These are phyloP conservation scores for Puma concolor DNA, from an alignment of 2,113 vertebrate species.

Conservation along the genomic window DNA sequence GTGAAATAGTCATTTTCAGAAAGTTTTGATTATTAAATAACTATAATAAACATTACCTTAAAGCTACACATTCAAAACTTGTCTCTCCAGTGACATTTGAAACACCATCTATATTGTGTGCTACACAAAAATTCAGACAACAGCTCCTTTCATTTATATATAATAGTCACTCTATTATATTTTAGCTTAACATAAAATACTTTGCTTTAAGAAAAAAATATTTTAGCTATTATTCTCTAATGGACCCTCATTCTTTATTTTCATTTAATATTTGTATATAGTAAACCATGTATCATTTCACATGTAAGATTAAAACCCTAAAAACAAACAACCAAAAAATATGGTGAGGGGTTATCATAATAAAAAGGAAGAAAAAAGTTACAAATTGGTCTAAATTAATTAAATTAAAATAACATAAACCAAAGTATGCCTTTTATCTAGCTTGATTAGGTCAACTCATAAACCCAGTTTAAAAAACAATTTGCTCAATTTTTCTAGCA, in stretches of 20 bases:
- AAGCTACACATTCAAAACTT: constrained; percentile 29
- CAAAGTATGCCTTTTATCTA: not conserved
- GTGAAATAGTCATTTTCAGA: not conserved
- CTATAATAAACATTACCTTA: constrained; percentile 43
- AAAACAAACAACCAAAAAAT: not conserved
- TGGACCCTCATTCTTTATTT: not conserved
- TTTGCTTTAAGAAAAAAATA: not conserved
- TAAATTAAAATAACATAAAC: not conserved
- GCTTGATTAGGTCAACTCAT: not conserved
- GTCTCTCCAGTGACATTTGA: constrained; percentile 28
- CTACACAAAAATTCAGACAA: not conserved
- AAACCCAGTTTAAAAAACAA: constrained; percentile 1
- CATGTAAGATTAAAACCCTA: not conserved
- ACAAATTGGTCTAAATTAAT: not conserved
- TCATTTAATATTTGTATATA: not conserved
- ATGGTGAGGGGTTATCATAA: not conserved
- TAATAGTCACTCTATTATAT: not conserved
- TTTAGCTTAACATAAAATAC: not conserved
- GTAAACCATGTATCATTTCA: not conserved
- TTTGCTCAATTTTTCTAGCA: not conserved
- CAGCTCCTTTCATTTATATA: not conserved
- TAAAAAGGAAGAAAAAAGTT: not conserved
- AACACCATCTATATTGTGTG: not conserved
- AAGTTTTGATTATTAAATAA: constrained; percentile 38
- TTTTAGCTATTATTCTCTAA: not conserved